phyloP scores from a whole-genome alignment of 2,797 vertebrate species.

The Characodon lateralis region DNA sequence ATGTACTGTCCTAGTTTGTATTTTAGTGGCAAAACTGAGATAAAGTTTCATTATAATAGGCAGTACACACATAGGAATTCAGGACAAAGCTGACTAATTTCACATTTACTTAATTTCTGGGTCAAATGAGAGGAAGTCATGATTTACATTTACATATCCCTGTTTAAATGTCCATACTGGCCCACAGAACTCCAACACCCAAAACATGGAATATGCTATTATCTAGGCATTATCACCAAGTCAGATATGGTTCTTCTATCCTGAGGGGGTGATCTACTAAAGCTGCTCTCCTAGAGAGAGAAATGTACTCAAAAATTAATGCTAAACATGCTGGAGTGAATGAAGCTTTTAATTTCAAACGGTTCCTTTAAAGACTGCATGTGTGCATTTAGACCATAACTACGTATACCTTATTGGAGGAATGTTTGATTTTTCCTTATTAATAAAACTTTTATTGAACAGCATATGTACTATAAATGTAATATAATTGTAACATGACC shows the following conservation, averaged over 20 bases:
- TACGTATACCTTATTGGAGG: background rate
- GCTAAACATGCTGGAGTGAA: background rate
- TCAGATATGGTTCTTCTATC: background rate
- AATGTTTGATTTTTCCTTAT: background rate
- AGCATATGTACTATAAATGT: background rate
- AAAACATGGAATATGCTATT: background rate
- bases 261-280: background rate
- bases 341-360: background rate
- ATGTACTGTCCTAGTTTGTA: background rate
- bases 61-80: background rate
- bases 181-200: background rate
- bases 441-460: background rate
- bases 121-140: background rate
- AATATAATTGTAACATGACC: background rate
- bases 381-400: background rate
- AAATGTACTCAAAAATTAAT: background rate
- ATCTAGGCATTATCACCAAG: background rate
- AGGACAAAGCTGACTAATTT: too few species aligned
- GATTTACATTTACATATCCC: background rate
- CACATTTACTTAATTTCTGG: background rate
- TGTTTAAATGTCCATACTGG: background rate
- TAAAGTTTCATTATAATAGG: background rate
- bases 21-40: background rate
- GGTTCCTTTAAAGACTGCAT: background rate
- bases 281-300: background rate